These are phyloP conservation scores for Pteria penguin DNA, from an alignment of 2,888 invertebrate genomes.

Conservation along the genomic window DNA sequence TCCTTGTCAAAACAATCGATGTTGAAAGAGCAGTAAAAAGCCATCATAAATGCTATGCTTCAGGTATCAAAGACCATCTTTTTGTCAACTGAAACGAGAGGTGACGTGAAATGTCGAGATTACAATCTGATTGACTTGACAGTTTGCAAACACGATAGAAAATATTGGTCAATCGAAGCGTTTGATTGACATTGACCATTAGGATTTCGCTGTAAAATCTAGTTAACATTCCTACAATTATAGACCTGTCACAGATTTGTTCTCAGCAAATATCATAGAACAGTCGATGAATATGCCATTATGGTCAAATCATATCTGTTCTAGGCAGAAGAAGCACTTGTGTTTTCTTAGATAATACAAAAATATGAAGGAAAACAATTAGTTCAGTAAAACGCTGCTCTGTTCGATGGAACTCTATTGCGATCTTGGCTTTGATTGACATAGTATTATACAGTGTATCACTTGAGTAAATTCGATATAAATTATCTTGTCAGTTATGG, in stretches of 20 bases:
- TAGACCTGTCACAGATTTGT: conserved; percentile 23
- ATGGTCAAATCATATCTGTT: neutral
- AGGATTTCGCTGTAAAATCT: conserved; percentile 16
- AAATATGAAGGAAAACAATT: conserved; percentile 22
- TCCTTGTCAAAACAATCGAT: too few species aligned
- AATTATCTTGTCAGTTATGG: neutral
- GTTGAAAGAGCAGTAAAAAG: too few species aligned
- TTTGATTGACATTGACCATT: conserved; percentile 41
- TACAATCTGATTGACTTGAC: neutral
- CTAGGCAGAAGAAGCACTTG: neutral
- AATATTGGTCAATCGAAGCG: conserved; percentile 35
- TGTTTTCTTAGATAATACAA: conserved; percentile 25
- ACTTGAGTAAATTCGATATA: neutral
- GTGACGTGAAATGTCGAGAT: neutral
- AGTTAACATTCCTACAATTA: conserved; percentile 31
- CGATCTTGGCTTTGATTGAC: neutral
- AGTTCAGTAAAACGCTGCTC: neutral
- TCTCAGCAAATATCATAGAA: neutral
- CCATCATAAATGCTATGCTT: neutral
- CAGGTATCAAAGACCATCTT: neutral
- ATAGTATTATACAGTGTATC: neutral
- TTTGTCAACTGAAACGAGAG: neutral
- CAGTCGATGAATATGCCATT: neutral
- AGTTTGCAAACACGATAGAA: neutral
- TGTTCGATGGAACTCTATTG: neutral